Evolutionary conservation across 2,888 invertebrate genomes (phyloP).

Genomic region (Ennomos fuscantarius): DNA sequence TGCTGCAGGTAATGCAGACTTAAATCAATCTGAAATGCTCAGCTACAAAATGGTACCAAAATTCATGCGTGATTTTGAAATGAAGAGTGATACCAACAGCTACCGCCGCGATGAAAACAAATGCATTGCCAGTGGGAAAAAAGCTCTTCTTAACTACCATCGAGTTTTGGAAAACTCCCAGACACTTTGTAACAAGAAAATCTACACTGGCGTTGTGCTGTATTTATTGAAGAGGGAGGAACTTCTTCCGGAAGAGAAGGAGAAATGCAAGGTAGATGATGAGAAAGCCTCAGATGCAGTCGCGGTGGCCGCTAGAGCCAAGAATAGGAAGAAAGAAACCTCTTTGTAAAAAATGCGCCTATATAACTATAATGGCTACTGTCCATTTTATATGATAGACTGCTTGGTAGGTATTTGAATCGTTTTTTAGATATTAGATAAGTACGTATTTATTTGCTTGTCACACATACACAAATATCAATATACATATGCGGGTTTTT

Average conservation of each 20-base stretch:
- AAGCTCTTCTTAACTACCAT: slow-evolving; percentile 23
- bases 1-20: slow-evolving; percentile 27
- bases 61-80: slow-evolving; percentile 33
- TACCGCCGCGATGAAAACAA: slow-evolving; percentile 31
- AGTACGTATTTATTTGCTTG: too few relatives aligned
- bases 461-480: too few relatives aligned
- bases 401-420: slow-evolving; percentile 11
- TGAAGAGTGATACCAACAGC: slow-evolving; percentile 30
- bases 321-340: slow-evolving; percentile 32
- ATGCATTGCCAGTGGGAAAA: slow-evolving; percentile 29
- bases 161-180: slow-evolving; percentile 1
- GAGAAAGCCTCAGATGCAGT: slow-evolving; percentile 10
- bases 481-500: too few relatives aligned
- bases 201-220: slow-evolving; percentile 21
- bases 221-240: slow-evolving; percentile 30
- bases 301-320: slow-evolving; percentile 15
- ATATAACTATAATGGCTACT: too few relatives aligned
- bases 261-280: slow-evolving; percentile 8
- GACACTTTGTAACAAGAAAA: slow-evolving; percentile 14
- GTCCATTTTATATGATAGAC: background rate
- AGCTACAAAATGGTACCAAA: slow-evolving; percentile 36
- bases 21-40: slow-evolving; percentile 25
- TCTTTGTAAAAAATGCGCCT: slow-evolving; percentile 16
- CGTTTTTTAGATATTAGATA: too few relatives aligned
- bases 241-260: slow-evolving; percentile 15